Conservation (phyloP, 2,888 invertebrate genomes). For the Euspilapteryx auroguttella region DNA sequence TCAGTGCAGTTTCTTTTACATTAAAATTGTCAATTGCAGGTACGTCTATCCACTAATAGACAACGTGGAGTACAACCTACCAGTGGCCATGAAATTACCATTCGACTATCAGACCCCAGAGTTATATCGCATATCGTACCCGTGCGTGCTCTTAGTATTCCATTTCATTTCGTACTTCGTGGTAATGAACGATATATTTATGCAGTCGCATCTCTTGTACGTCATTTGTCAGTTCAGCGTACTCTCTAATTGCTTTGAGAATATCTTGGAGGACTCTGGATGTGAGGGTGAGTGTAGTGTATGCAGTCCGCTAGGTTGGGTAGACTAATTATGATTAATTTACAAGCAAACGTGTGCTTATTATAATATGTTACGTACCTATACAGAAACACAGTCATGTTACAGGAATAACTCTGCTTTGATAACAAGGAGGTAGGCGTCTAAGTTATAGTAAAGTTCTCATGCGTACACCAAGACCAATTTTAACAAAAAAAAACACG, state of each 20-base stretch:
- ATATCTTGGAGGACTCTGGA: conserved; percentile 22
- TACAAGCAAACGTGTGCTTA: too few relatives aligned
- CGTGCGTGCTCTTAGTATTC: conserved; percentile 18
- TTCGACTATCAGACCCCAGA: conserved; percentile 18
- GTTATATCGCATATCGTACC: conserved; percentile 20
- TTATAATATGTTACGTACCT: too few relatives aligned
- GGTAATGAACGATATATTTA: conserved; percentile 32
- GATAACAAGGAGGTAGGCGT: too few relatives aligned
- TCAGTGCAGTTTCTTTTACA: too few relatives aligned
- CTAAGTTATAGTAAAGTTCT: too few relatives aligned
- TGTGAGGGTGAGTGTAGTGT: conserved; percentile 13
- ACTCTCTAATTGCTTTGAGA: conserved; percentile 30
- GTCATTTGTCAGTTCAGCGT: conserved; percentile 33
- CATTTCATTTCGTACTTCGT: conserved; percentile 27
- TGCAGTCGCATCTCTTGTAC: conserved; percentile 33
- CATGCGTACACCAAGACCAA: too few relatives aligned
- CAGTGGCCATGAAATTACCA: conserved; percentile 23
- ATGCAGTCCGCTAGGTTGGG: too few relatives aligned
- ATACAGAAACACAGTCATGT: too few relatives aligned
- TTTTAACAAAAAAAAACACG: too few relatives aligned
- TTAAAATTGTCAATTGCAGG: conserved; percentile 1
- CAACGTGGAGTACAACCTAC: conserved; percentile 34
- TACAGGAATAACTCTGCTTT: too few relatives aligned
- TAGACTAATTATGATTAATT: too few relatives aligned
- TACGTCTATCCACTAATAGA: conserved; percentile 14